These are phyloP conservation scores for Mustela nigripes DNA, from an alignment of 2,113 vertebrate species.

Conservation along the genomic window DNA sequence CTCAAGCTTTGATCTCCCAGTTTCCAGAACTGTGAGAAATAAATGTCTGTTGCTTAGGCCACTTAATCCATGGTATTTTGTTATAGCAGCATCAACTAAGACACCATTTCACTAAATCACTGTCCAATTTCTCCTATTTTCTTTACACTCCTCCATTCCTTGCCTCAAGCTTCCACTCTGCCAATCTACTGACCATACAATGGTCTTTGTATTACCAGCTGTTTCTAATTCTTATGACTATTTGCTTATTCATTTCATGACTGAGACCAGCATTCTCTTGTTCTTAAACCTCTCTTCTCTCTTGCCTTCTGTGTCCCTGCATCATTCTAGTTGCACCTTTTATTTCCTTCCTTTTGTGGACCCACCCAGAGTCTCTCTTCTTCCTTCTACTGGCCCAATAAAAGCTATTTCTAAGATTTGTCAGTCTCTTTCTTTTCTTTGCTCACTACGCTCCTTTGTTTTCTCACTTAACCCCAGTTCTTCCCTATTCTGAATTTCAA, in stretches of 20 bases:
- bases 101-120: neutral
- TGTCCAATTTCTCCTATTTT: neutral
- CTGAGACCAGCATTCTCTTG: too few relatives aligned
- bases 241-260: neutral
- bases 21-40: neutral
- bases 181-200: neutral
- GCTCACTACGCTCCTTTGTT: neutral
- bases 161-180: neutral
- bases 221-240: neutral
- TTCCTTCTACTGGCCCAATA: neutral
- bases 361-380: neutral
- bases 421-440: neutral
- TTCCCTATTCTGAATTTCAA: neutral
- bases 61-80: neutral
- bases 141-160: neutral
- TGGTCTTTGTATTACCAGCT: neutral
- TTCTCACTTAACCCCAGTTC: neutral
- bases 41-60: neutral
- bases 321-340: neutral
- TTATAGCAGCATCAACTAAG: neutral
- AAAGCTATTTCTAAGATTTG: neutral
- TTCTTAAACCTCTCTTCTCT: neutral
- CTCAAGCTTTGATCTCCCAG: neutral
- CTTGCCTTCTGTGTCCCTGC: neutral
- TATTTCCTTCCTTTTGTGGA: neutral